Percentiles rank a stretch among this genome's conserved stretches.
Evolutionary conservation across 1,140 invertebrate genomes (phyloP).

Genomic region (Drosophila willistoni): DNA sequence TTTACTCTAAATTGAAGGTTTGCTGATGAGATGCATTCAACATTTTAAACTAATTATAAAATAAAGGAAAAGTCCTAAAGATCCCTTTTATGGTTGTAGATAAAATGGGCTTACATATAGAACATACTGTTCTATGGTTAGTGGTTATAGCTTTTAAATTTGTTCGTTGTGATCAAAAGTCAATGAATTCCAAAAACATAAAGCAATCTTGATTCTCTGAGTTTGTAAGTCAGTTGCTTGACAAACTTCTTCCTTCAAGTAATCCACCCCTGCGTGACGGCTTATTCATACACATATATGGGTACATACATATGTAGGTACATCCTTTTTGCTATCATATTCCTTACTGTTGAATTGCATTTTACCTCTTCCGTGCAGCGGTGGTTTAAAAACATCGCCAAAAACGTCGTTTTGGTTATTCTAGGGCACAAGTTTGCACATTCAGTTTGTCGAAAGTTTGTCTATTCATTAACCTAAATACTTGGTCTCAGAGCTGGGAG

Average conservation of each 20-base stretch:
- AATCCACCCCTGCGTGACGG: conserved; percentile 27
- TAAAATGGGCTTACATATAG: no score
- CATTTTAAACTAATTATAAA: no score
- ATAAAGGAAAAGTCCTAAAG: no score
- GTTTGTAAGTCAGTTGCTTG: no score
- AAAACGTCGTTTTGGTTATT: conserved; percentile 32
- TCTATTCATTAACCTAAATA: conserved; percentile 81
- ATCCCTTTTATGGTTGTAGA: no score
- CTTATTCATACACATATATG: conserved; percentile 9
- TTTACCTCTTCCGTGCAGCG: conserved; percentile 46
- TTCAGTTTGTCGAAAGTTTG: conserved; percentile 79
- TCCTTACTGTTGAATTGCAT: conserved; percentile 60
- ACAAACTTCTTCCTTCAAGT: neutral
- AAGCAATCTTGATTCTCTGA: no score
- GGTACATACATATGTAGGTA: neutral
- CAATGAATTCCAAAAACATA: no score
- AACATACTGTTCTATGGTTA: no score
- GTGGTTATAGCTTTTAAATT: no score
- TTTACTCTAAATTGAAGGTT: no score
- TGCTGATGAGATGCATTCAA: no score
- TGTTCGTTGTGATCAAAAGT: no score
- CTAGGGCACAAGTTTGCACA: conserved; percentile 62
- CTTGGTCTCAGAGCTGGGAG: conserved; percentile 12
- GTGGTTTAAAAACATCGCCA: conserved; percentile 48
- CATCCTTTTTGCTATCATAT: conserved; percentile 49